phyloP scores from a whole-genome alignment of 1,140 invertebrate species.

The Heliothis subflexa region DNA sequence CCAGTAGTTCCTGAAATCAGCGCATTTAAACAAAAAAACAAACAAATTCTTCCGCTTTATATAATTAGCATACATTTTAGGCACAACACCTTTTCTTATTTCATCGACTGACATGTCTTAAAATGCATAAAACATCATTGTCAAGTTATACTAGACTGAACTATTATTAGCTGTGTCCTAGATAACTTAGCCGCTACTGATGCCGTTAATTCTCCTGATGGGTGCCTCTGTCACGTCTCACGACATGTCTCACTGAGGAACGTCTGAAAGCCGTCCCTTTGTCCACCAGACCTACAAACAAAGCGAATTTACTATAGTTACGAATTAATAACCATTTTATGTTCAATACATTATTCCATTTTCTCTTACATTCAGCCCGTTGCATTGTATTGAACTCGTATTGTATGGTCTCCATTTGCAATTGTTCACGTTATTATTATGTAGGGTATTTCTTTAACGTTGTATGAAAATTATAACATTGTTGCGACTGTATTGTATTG shows the following conservation, averaged over 20 bases:
- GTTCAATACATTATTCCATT: conserved; percentile 18
- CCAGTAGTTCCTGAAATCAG: no score
- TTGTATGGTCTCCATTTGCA: conserved; percentile 23
- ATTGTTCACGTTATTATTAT: conserved; percentile 23
- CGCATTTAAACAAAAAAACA: no score
- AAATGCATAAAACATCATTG: no score
- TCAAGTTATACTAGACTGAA: no score
- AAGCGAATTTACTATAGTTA: conserved; percentile 1
- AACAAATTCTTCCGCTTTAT: no score
- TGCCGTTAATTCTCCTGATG: no score
- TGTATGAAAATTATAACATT: conserved; percentile 8
- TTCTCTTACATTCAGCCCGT: conserved; percentile 12
- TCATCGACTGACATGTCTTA: no score
- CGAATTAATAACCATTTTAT: conserved; percentile 19
- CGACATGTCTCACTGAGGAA: background rate
- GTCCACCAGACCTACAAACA: background rate
- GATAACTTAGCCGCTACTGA: no score
- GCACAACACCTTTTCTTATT: no score
- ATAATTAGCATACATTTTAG: no score
- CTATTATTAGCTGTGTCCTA: no score
- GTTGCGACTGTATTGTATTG: conserved; percentile 16
- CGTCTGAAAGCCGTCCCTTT: background rate
- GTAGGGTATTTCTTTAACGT: conserved; percentile 1
- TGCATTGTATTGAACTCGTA: conserved; percentile 20
- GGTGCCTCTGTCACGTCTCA: no score